Base-by-base conservation (phyloP, 2,888 invertebrate genomes). In the Acanthosepion lycidas region DNA sequence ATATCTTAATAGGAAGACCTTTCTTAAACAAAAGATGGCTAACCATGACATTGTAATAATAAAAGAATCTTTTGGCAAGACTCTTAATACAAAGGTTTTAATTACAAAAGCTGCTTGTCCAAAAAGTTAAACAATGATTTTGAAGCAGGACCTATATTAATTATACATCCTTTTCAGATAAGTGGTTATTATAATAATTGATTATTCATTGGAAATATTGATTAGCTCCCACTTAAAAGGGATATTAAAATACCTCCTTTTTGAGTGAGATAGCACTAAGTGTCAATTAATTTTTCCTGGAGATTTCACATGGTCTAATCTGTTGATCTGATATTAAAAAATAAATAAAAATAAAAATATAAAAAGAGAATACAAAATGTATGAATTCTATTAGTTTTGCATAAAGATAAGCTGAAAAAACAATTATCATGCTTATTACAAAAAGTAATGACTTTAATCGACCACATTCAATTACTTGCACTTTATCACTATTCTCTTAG, bases 281-380 rank as follows among this genome's bases (percentile, higher is more conserved):
- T 78, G 78, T 78, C 78, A 78, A 78, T 78, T n/a, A n/a, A 78
- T n/a, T 78, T 78, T 78, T 78, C 78, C 78, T 78, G n/a, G 78
- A 78, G 33, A 78, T 78, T 78, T 78, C 78, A 78, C n/a, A 78
- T 33, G n/a, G 78, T n/a, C 78, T n/a, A 33, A 78, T 78, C 78
- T 78, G 78, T 2, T n/a, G n/a, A 78, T 78, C 78, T 78, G n/a
- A 78, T n/a, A 78, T n/a, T 78, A 12, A 78, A 78, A n/a, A 78
- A 8, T 59, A 33, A 78, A 78, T 33, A 33, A 15, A n/a, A 78
- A 78, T n/a, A 33, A 1, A 78, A 12, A 78, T 78, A 78, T 33
- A 78, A 8, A n/a, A 78, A 78, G 33, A 78, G 23, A 78, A 64
- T 23, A 64, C 28, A 64, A 78, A 55, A 78, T 18, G n/a, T 78